phyloP scores from a whole-genome alignment of 2,113 vertebrate genomes.

The Lophotis ruficrista region DNA sequence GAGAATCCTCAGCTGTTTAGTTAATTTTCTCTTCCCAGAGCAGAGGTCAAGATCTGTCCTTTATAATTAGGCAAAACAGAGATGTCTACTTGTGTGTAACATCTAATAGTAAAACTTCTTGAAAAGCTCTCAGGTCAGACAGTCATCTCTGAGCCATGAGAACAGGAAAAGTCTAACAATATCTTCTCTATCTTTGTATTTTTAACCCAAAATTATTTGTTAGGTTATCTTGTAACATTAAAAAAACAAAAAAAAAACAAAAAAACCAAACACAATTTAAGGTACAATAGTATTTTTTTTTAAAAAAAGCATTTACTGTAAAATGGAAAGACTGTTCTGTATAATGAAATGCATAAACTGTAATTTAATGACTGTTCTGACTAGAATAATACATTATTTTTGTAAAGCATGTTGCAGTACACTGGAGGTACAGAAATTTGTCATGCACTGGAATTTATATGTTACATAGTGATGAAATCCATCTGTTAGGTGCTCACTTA shows the following conservation, averaged over 20 bases:
- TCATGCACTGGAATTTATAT: conserved; percentile 60
- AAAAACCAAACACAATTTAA: neutral
- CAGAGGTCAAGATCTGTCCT: conserved; percentile 18
- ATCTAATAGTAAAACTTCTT: neutral
- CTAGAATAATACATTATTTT: conserved; percentile 57
- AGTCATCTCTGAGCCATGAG: neutral
- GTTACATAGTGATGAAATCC: conserved; percentile 69
- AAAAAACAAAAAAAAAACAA: neutral
- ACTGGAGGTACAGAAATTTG: conserved; percentile 62
- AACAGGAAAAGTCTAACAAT: neutral
- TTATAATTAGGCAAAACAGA: conserved; percentile 3
- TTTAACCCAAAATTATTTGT: neutral
- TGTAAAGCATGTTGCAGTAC: conserved; percentile 39
- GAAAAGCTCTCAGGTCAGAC: neutral
- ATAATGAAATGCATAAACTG: conserved; percentile 50
- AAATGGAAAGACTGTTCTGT: conserved; percentile 14
- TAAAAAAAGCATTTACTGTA: neutral
- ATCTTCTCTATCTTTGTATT: neutral
- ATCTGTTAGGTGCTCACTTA: conserved; percentile 69
- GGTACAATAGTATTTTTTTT: neutral
- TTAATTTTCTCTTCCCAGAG: neutral
- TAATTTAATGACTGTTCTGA: conserved; percentile 65
- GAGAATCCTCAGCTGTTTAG: neutral
- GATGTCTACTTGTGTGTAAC: neutral
- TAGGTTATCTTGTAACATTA: neutral